phyloP scores from a whole-genome alignment of 2,797 vertebrate species.

The Lacerta agilis region DNA sequence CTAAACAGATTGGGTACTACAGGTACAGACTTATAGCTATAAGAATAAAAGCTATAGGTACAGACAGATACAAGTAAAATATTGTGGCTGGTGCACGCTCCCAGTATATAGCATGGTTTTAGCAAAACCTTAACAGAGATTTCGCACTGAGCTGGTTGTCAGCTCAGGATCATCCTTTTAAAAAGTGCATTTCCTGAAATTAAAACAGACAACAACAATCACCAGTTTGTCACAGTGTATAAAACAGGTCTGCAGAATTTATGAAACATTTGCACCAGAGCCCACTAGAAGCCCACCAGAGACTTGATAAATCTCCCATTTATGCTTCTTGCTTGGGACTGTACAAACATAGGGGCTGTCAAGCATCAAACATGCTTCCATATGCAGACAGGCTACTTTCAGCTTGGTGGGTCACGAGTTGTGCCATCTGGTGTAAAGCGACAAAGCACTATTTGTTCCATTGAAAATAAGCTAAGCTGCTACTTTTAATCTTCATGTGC shows the following conservation, averaged over 20 bases:
- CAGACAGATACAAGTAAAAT: too few relatives aligned
- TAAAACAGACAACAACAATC: neutral
- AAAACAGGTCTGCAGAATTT: neutral
- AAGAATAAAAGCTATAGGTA: too few relatives aligned
- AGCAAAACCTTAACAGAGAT: neutral
- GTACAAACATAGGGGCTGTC: neutral
- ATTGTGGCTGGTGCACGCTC: too few relatives aligned
- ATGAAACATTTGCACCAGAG: neutral
- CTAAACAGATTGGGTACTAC: too few relatives aligned
- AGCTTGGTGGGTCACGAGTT: conserved; percentile 35
- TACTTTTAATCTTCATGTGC: conserved; percentile 40
- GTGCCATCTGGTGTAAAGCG: conserved; percentile 18
- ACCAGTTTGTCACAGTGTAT: neutral
- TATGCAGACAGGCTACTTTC: neutral
- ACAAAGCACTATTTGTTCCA: neutral
- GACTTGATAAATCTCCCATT: neutral
- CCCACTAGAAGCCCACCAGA: neutral
- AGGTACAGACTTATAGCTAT: too few relatives aligned
- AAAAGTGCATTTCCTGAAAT: neutral
- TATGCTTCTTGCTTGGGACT: neutral
- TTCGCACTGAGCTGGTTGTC: neutral
- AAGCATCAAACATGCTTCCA: neutral
- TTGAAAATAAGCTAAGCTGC: conserved; percentile 39
- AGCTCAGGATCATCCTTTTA: neutral
- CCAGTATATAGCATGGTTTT: neutral